Conservation (phyloP, 2,888 invertebrate species). For the Rhagonycha fulva region DNA sequence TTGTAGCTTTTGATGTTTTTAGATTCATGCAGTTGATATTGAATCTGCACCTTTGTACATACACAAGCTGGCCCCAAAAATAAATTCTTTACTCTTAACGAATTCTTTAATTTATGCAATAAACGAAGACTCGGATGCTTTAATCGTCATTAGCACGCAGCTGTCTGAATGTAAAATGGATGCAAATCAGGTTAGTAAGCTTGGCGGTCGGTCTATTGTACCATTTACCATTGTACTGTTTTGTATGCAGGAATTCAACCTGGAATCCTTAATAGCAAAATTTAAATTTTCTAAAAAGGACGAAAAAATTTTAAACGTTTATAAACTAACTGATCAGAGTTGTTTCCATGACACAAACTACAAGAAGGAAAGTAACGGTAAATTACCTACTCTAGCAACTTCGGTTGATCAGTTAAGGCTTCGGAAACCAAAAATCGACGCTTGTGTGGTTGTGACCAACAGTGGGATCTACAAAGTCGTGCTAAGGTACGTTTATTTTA, state of each 20-base stretch:
- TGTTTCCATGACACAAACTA: conserved; percentile 23
- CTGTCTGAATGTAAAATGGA: conserved; percentile 61
- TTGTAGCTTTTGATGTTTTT: conserved; percentile 26
- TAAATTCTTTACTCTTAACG: conserved; percentile 66
- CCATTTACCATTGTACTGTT: conserved; percentile 5
- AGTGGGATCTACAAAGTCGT: conserved; percentile 63
- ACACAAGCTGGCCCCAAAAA: conserved; percentile 68
- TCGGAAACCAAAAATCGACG: conserved; percentile 57
- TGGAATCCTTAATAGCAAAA: conserved; percentile 61
- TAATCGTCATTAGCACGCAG: conserved; percentile 62
- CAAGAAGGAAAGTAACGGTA: conserved; percentile 41
- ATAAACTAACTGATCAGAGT: conserved; percentile 56
- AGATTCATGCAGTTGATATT: conserved; percentile 71
- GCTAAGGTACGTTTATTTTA: conserved; percentile 54
- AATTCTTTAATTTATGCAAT: conserved; percentile 70
- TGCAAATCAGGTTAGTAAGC: conserved; percentile 55
- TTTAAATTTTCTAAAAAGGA: conserved; percentile 59
- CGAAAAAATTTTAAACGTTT: conserved; percentile 58
- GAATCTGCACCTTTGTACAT: conserved; percentile 69
- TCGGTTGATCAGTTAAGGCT: conserved; percentile 56
- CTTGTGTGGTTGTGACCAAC: conserved; percentile 65
- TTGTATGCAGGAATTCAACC: conserved; percentile 60
- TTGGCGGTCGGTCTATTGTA: not conserved
- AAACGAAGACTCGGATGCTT: conserved; percentile 55
- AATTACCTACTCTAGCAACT: conserved; percentile 53